phyloP scores from a whole-genome alignment of 2,797 vertebrate species.

The Tachyglossus aculeatus region DNA sequence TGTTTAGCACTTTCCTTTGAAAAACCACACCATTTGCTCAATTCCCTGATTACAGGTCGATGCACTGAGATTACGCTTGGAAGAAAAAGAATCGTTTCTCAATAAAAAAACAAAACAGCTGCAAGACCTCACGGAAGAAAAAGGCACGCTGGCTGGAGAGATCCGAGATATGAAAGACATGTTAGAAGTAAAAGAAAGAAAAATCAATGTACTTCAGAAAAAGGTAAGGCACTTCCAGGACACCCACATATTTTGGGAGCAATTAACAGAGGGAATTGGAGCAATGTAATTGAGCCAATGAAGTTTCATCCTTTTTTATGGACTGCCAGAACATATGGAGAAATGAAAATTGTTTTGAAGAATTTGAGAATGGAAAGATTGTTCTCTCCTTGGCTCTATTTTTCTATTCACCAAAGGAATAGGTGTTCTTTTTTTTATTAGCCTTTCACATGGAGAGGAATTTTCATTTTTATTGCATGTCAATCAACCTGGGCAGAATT shows the following conservation, averaged over 20 bases:
- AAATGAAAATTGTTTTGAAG: not conserved
- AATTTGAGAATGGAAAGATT: not conserved
- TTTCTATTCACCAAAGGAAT: not conserved
- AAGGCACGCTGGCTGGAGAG: conserved; percentile 95
- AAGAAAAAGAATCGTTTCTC: conserved; percentile 97
- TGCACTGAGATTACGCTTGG: conserved; percentile 92
- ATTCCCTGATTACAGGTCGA: conserved; percentile 84
- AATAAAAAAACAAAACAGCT: conserved; percentile 99
- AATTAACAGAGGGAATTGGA: not conserved
- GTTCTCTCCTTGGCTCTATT: not conserved
- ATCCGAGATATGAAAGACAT: conserved; percentile 99
- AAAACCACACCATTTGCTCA: conserved; percentile 1
- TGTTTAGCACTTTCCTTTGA: too few relatives aligned
- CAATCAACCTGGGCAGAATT: not conserved
- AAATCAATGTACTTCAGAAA: conserved; percentile 98
- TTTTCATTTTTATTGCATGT: conserved; percentile 14
- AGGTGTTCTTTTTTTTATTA: not conserved
- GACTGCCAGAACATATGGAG: not conserved
- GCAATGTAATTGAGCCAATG: not conserved
- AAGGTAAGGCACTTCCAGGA: conserved; percentile 79
- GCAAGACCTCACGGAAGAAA: conserved; percentile 98
- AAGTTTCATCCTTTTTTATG: not conserved
- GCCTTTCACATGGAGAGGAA: not conserved
- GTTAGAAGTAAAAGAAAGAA: conserved; percentile 98
- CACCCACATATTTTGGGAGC: not conserved